Conservation (phyloP, 2,113 vertebrate genomes). For the Neoarius graeffei region DNA sequence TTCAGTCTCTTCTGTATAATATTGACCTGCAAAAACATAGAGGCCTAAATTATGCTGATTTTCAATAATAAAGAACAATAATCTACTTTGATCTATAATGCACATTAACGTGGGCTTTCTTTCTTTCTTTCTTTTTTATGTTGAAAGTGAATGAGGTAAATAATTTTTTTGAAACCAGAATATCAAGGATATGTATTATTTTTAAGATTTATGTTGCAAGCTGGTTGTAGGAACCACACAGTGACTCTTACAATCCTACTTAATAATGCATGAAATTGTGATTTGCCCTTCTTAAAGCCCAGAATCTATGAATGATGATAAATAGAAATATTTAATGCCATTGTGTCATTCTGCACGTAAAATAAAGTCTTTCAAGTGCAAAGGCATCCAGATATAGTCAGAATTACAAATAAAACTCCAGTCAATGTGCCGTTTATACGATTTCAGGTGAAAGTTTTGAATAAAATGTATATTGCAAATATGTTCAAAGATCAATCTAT, state of each 20-base stretch:
- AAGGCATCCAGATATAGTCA: neutral
- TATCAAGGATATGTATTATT: constrained; percentile 5
- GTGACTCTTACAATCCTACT: constrained; percentile 15
- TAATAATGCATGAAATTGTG: constrained; percentile 49
- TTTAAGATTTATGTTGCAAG: neutral
- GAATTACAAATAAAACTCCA: neutral
- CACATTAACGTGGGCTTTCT: neutral
- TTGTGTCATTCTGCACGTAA: constrained; percentile 3
- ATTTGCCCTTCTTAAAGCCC: constrained; percentile 29
- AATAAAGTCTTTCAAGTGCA: neutral
- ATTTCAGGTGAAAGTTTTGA: neutral
- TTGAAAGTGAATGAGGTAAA: neutral
- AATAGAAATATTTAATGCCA: constrained; percentile 28
- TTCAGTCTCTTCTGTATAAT: neutral
- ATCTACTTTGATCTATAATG: neutral
- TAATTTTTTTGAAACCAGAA: neutral
- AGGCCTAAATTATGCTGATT: neutral
- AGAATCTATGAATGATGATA: constrained; percentile 47
- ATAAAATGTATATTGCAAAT: neutral
- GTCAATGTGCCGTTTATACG: neutral
- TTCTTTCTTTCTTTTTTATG: neutral
- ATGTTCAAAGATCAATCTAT: neutral
- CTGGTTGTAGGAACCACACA: constrained; percentile 1
- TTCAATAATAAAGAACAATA: neutral
- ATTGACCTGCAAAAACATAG: neutral